A percentile compares a stretch with the other conserved stretches of the same genome.
Conservation (phyloP, 2,888 invertebrate species). For the Apamea monoglypha region DNA sequence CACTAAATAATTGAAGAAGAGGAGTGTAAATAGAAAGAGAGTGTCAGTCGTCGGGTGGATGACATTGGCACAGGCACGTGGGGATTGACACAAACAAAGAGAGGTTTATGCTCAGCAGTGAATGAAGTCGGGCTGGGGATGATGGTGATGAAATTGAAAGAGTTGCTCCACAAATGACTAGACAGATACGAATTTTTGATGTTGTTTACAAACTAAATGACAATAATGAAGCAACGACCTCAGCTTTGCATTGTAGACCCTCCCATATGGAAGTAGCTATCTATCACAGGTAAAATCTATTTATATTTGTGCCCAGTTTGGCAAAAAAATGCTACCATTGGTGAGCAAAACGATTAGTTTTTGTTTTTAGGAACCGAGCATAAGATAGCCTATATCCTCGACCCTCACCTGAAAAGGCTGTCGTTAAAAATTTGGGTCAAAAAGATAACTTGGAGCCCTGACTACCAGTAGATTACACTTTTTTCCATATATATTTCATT, state of each 20-base stretch:
- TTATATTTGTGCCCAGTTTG: too few relatives aligned
- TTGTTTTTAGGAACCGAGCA: neutral
- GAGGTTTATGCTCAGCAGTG: neutral
- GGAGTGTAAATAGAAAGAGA: neutral
- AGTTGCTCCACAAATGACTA: neutral
- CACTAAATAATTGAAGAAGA: neutral
- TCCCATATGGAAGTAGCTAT: too few relatives aligned
- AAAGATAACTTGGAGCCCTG: neutral
- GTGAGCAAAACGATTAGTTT: neutral
- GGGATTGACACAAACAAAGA: too few relatives aligned
- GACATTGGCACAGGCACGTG: too few relatives aligned
- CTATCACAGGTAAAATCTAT: too few relatives aligned
- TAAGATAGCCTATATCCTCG: neutral
- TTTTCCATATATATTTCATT: neutral
- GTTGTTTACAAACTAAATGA: neutral
- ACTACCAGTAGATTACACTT: neutral
- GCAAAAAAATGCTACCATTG: neutral
- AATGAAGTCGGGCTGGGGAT: neutral
- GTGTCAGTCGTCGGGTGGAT: neutral
- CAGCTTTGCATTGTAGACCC: too few relatives aligned
- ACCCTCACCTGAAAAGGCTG: neutral
- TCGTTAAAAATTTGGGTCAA: neutral
- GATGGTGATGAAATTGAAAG: neutral
- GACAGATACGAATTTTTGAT: neutral
- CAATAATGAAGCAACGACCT: too few relatives aligned